phyloP scores from a whole-genome alignment of 53 echinoderm and acorn worm genomes.

The Apostichopus leukothele region DNA sequence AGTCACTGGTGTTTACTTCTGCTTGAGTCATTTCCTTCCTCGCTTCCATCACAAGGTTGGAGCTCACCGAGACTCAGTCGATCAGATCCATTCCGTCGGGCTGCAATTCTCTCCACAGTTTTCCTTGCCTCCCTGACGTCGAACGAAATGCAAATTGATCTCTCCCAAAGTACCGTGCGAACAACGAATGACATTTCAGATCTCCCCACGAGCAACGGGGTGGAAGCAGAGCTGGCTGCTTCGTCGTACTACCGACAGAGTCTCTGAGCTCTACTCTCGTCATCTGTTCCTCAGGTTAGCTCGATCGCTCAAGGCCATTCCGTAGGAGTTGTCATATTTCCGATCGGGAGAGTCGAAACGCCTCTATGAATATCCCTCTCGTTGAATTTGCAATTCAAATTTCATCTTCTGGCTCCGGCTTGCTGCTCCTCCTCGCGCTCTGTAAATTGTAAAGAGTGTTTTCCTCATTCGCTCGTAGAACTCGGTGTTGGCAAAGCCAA shows the following conservation, averaged over 20 bases:
- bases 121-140: background rate
- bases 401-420: slow-evolving; percentile 7
- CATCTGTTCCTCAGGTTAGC: background rate
- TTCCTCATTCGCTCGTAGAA: background rate
- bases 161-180: background rate
- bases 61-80: no score
- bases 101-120: no score
- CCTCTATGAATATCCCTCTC: slow-evolving; percentile 29
- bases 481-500: no score
- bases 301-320: slow-evolving; percentile 27
- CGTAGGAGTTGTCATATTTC: slow-evolving; percentile 31
- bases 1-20: no score
- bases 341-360: slow-evolving; percentile 15
- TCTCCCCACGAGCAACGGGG: background rate
- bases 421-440: slow-evolving; percentile 3
- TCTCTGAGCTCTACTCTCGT: no score
- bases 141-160: slow-evolving; percentile 1
- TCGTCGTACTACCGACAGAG: no score
- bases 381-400: slow-evolving; percentile 30
- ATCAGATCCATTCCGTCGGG: no score
- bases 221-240: background rate
- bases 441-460: background rate
- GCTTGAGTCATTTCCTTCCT: no score
- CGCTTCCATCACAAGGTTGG: no score
- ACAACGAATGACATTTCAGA: background rate